Base-by-base conservation (phyloP, 2,888 invertebrate species). In the Steinernema scapterisci region DNA sequence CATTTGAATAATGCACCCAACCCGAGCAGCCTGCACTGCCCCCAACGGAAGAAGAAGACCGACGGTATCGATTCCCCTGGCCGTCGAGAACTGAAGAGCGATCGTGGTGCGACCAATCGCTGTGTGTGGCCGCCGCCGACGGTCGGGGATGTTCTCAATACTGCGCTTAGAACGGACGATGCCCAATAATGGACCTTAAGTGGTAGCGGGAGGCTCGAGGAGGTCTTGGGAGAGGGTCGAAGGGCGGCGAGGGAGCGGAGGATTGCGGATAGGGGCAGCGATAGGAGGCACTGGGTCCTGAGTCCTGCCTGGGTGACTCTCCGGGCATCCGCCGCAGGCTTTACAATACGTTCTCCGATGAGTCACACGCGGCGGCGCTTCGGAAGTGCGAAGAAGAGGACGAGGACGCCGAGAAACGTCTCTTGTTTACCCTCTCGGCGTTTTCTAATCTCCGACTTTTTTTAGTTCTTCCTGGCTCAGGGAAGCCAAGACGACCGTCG, bases 51-150 rank as follows among this genome's bases (percentile, higher is more conserved):
- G 63, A 54, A 13, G 63, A 63, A 25, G 63, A 16, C 63, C 9
- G 63, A 63, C 54, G 54, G 54, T 54, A 63, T 63, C 63, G 63
- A 63, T 63, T 38, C 31, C 16, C 38, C n/a, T n/a, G n/a, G n/a
- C n/a, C 5, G 38, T 13, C 48, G 48, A 48, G n/a, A 16, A 19
- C 7, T 1, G 54, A 54, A 16, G 63, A 38, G 31, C 27, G 16
- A 31, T 27, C 63, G 27, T 9, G 27, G 11, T 13, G 31, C 27
- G 27, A 27, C 31, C 63, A 27, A 63, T 63, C 63, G 63, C 23
- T 31, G 63, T 63, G 63, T 21, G 63, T 63, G 63, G 63, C 31
- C 63, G 54, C 13, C 16, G 48, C 2, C 3, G 48, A n/a, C 7
- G 48, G 48, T n/a, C 13, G 48, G 6, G 6, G 19, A 48, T 3